These are phyloP conservation scores for Lithophane leautieri DNA, from an alignment of 2,888 invertebrate species.

Conservation along the genomic window DNA sequence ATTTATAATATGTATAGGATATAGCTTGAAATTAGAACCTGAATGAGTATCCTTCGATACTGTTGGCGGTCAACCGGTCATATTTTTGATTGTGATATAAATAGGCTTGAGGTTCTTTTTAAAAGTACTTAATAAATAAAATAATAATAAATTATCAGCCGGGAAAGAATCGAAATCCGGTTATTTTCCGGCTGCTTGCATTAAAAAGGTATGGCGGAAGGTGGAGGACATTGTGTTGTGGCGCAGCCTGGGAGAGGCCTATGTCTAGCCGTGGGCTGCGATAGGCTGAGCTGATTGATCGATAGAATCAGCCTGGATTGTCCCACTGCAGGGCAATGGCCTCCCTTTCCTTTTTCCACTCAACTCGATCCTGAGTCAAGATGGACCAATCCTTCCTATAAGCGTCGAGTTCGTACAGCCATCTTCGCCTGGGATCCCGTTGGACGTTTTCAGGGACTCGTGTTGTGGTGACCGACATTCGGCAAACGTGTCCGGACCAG, in stretches of 20 bases:
- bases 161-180: too few relatives aligned
- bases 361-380: background rate
- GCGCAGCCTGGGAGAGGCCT: too few relatives aligned
- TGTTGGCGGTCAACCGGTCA: background rate
- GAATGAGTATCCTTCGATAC: background rate
- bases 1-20: too few relatives aligned
- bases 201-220: background rate
- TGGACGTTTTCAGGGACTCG: background rate
- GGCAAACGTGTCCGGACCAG: too few relatives aligned
- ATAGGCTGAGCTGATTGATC: background rate
- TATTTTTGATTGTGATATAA: background rate
- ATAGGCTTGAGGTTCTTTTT: background rate
- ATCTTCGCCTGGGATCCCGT: too few relatives aligned
- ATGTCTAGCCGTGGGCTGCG: background rate
- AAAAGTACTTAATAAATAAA: background rate
- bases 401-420: background rate
- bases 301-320: too few relatives aligned
- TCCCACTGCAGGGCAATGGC: background rate
- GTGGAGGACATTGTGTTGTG: background rate
- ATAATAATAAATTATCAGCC: too few relatives aligned
- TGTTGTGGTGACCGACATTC: too few relatives aligned
- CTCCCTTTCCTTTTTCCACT: background rate
- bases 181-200: too few relatives aligned
- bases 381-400: background rate
- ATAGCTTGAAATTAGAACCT: background rate